A percentile compares a stretch with the other conserved stretches of the same genome.
These are phyloP conservation scores for Magallana ariakensis DNA, from an alignment of 1,140 invertebrate genomes.

Conservation along the genomic window DNA sequence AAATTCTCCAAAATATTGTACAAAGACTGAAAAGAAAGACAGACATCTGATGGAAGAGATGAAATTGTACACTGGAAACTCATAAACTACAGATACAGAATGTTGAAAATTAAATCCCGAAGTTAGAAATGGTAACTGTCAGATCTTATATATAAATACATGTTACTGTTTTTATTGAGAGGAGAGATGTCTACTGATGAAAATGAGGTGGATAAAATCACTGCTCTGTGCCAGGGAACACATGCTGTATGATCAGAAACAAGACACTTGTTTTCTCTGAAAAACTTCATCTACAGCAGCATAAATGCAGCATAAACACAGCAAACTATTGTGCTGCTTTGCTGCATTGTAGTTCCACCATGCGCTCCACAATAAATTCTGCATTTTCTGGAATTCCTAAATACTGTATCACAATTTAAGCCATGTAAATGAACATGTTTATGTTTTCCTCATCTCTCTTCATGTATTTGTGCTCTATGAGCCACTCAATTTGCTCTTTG, in stretches of 20 bases:
- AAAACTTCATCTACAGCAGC: not conserved
- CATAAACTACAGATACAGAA: too few species aligned
- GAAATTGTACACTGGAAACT: too few species aligned
- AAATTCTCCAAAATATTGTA: not conserved
- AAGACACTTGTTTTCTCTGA: not conserved
- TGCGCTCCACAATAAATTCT: not conserved
- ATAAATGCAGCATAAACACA: not conserved
- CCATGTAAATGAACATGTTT: conserved; percentile 98
- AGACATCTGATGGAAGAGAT: too few species aligned
- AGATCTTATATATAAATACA: too few species aligned
- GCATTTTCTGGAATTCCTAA: not conserved
- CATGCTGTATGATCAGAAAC: not conserved
- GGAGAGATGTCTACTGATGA: not conserved
- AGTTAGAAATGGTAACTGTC: too few species aligned
- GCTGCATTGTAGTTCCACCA: not conserved
- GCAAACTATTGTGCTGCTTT: not conserved
- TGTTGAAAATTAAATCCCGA: too few species aligned
- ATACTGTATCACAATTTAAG: conserved; percentile 81
- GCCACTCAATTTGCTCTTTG: conserved; percentile 99
- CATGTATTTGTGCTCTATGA: conserved; percentile 99
- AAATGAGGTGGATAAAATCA: conserved; percentile 5
- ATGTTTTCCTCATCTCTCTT: conserved; percentile 97
- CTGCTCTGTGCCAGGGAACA: not conserved
- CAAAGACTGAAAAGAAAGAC: too few species aligned
- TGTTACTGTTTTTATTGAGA: too few species aligned